These are phyloP conservation scores for Chiloscyllium punctatum DNA, from an alignment of 2,797 vertebrate genomes.

Conservation along the genomic window DNA sequence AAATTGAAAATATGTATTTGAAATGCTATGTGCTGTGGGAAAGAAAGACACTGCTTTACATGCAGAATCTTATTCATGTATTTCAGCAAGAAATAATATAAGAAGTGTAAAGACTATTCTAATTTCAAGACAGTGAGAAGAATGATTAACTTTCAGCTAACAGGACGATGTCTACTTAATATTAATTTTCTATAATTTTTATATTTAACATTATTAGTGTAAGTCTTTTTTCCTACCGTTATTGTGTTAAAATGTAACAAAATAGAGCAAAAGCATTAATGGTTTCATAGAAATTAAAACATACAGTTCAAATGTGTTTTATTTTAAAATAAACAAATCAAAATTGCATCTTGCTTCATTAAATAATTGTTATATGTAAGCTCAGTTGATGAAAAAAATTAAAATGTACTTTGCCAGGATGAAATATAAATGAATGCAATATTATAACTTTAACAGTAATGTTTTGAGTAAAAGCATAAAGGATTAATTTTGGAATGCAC, in stretches of 20 bases:
- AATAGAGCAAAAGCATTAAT: not conserved
- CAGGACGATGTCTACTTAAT: not conserved
- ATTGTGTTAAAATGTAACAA: not conserved
- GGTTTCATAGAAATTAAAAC: not conserved
- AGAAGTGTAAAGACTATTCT: not conserved
- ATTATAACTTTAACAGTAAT: not conserved
- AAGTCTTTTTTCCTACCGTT: not conserved
- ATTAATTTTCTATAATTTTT: not conserved
- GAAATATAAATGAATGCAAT: not conserved
- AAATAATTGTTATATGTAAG: not conserved
- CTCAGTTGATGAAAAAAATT: not conserved
- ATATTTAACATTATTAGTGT: not conserved
- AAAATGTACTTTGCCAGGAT: not conserved
- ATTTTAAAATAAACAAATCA: not conserved
- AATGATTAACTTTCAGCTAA: not conserved
- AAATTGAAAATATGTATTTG: not conserved
- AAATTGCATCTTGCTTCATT: not conserved
- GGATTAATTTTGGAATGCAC: not conserved
- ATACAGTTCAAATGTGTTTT: not conserved
- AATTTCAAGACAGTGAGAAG: not conserved
- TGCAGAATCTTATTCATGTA: not conserved
- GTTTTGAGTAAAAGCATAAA: not conserved
- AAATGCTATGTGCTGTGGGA: not conserved
- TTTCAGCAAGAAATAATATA: not conserved
- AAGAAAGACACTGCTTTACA: not conserved